Evolutionary conservation across 2,888 invertebrate genomes (phyloP), one percentile per base, ranked within the genome.

Genomic region (Antheraea assamensis): DNA sequence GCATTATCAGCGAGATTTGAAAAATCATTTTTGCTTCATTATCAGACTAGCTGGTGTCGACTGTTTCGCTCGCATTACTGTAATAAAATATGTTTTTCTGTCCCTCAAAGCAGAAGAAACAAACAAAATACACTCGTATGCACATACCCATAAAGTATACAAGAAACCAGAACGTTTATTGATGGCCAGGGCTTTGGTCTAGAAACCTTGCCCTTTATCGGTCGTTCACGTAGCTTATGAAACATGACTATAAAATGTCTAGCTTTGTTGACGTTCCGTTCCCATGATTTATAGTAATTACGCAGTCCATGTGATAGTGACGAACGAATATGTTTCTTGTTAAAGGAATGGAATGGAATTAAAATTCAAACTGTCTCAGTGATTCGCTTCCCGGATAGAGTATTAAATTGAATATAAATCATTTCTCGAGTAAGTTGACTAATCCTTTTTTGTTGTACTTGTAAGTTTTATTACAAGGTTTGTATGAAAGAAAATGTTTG

Each of bases 131-230:
- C n/a, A n/a, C n/a, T n/a, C n/a, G n/a, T n/a, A n/a, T n/a, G n/a
- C n/a, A n/a, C n/a, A n/a, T n/a, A n/a, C n/a, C n/a, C n/a, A n/a
- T 52, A 17, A 35, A n/a, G 35, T 19, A 21, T 49, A 21, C 58
- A 70, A 70, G 35, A 70, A 70, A 70, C 24, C 17, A 31, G 31
- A 30, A 42, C 27, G 24, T 72, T 24, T 72, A 70, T 58, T 21
- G 70, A 42, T 55, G 42, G 27, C 64, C 72, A 72, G 77, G 79
- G 78, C 82, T 79, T 79, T 78, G 75, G 71, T 77, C 80, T 71
- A 30, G 4, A 83, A 83, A 80, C 82, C 82, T 82, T 82, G 83
- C 72, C 78, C 83, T 82, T 83, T 71, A 42, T 66, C 49, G 64
- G 74, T 71, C 74, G 66, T 74, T 71, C n/a, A 55, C 74, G 70